phyloP scores from a whole-genome alignment of 2,113 vertebrate species.

The Natator depressus region DNA sequence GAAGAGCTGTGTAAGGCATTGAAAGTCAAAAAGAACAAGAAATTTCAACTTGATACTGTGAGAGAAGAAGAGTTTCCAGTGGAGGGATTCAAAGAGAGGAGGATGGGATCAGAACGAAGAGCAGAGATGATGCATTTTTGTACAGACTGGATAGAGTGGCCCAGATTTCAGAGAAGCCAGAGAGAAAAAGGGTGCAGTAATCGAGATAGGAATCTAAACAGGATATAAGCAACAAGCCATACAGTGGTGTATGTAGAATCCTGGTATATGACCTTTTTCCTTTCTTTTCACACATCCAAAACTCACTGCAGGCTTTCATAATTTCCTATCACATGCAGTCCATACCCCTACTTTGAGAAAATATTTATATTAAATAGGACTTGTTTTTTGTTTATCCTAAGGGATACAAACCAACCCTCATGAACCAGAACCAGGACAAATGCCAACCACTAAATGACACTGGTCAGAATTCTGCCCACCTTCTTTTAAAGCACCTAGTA shows the following conservation, averaged over 20 bases:
- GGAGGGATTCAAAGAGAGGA: not conserved
- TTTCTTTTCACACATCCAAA: too few species aligned
- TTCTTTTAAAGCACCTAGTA: not conserved
- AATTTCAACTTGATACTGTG: not conserved
- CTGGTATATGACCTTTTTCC: too few species aligned
- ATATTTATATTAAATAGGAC: not conserved
- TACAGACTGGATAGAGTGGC: not conserved
- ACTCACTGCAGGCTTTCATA: too few species aligned
- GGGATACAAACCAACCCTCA: not conserved
- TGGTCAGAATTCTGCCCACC: not conserved
- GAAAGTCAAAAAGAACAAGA: not conserved
- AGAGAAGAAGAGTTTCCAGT: not conserved
- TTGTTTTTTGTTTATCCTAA: not conserved
- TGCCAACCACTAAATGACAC: not conserved
- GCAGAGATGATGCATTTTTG: not conserved
- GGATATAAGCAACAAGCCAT: too few species aligned
- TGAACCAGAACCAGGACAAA: not conserved
- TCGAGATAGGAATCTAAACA: not conserved
- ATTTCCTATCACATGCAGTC: not conserved
- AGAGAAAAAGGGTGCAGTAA: not conserved
- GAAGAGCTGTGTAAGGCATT: too few species aligned
- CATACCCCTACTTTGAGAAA: not conserved
- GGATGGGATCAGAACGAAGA: not conserved
- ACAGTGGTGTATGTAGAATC: too few species aligned
- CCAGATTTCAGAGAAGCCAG: not conserved